Base-by-base conservation (phyloP, 2,888 invertebrate species). In the Synanthedon vespiformis region DNA sequence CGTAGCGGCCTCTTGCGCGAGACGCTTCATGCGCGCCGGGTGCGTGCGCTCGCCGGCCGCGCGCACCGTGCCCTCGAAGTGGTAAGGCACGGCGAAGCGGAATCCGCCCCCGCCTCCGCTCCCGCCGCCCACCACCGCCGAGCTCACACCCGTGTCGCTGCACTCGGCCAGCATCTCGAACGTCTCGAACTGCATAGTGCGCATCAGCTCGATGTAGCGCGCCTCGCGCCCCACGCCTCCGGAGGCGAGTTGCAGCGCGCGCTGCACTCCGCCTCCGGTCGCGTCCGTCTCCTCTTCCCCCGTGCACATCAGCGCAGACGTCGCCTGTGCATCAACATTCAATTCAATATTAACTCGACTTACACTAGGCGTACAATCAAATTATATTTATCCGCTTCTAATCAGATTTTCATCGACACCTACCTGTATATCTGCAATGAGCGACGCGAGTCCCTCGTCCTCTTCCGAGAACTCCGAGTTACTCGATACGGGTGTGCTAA, bases 1-100 rank as follows among this genome's bases (percentile, higher is more conserved):
- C 40, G 97, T 97, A 57, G 97, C 96, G 49, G 96, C 94, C 85
- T 98, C 97, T 87, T 97, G 98, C 52, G 98, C 97, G 53, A 98
- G 89, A 16, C 98, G 91, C 79, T 97, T 95, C 64, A 96, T 94
- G 59, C 97, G 90, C 41, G 94, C 91, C 1, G 96, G 95, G 79
- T 95, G 95, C 57, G 94, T 93, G 53, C 95, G 91, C 69, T 95
- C 95, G 54, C 95, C 95, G 0, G 95, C 94, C 55, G 94, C 92
- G 59, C 95, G 92, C 65, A 96, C 94, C 64, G 94, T 94, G 58
- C 93, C 92, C 78, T 95, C 95, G 77, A 95, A 96, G 87, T 95
- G 95, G 88, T 97, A 95, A 18, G 95, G 92, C 57, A 97, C 92
- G 8, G 93, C 92, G 82, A 97, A 97, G 61, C 94, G 91, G 71